Base-by-base conservation (phyloP, 1,140 invertebrate genomes). In the Ericerus pela region DNA sequence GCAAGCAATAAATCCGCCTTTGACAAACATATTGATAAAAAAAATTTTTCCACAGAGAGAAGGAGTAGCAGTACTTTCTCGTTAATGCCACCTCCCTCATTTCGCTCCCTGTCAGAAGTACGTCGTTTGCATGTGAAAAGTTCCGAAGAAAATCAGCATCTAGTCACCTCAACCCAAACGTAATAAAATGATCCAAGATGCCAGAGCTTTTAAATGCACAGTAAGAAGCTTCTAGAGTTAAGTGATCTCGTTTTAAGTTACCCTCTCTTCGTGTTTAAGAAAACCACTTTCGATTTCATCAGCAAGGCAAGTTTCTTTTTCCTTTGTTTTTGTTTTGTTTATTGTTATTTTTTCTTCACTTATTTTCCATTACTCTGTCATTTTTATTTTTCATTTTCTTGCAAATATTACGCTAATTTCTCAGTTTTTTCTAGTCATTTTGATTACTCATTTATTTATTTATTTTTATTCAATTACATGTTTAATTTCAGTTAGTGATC, bases 21-120 rank as follows among this genome's bases (percentile, higher is more conserved):
- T 8, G 8, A 33, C 8, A 33, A 33, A 33, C 30, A 33, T 33
- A 33, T 22, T 20, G 24, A 54, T n/a, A 37, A 2, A 6, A 27
- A 5, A 11, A 27, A 24, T 38, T 31, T 41, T 3, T 43, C 12
- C 20, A 18, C 54, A 56, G 54, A 56, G 28, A 37, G 56, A 53
- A 57, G 37, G 22, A 59, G 61, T 29, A 31, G 59, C 11, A 61
- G 60, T 38, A 22, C 41, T 12, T 74, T 74, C 58, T 73, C 72
- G 3, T 57, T 73, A 54, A 58, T 73, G 36, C 71, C 72, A 53
- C 72, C 73, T 28, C 71, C 73, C 57, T 33, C 53, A 20, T 70
- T 74, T n/a, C 64, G 72, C 20, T 72, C 71, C 2, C 61, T 74
- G 20, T 71, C 72, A 16, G 72, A 73, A 61, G 72, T 74, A 8